Conservation (phyloP, 2,113 vertebrate genomes). For the Panthera tigris region DNA sequence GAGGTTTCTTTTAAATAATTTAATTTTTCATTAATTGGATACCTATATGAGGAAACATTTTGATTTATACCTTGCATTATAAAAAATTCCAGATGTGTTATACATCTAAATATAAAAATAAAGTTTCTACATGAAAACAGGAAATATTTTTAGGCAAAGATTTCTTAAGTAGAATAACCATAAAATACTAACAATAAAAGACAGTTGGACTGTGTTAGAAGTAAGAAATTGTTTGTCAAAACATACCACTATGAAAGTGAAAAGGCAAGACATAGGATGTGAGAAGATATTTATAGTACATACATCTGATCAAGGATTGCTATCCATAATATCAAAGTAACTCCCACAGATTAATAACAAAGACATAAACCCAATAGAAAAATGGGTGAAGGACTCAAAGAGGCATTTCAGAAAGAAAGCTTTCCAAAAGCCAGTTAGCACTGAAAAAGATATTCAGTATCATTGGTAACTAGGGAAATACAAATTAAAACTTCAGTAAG, state of each 20-base stretch:
- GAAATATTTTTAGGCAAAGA: not conserved
- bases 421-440: not conserved
- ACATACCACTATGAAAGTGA: not conserved
- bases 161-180: conserved; percentile 20
- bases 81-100: not conserved
- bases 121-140: not conserved
- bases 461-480: not conserved
- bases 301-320: not conserved
- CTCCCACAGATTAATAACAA: not conserved
- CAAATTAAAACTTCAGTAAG: conserved; percentile 4
- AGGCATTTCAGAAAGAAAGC: not conserved
- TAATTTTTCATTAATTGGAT: not conserved
- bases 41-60: not conserved
- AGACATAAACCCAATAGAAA: not conserved
- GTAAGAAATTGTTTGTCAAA: not conserved
- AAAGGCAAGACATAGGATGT: not conserved
- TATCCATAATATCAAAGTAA: not conserved
- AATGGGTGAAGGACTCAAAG: not conserved
- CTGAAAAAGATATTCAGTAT: not conserved
- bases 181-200: not conserved
- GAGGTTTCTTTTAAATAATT: not conserved
- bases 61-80: not conserved
- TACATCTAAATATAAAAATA: conserved; percentile 12
- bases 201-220: not conserved
- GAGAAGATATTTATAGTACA: not conserved